phyloP scores from a whole-genome alignment of 1,140 invertebrate species.

The Lysiphlebus fabarum region DNA sequence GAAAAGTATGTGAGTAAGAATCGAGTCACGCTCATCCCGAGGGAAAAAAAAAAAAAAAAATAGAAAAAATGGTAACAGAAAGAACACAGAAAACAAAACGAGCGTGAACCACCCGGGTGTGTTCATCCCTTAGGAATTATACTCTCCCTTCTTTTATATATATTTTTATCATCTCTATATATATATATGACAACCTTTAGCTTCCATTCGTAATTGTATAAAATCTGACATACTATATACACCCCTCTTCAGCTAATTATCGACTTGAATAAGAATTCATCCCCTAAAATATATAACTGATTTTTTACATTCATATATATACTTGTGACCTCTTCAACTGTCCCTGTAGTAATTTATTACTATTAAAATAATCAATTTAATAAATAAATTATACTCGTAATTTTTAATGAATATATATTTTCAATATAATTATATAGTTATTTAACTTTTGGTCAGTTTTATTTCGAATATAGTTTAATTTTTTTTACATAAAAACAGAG shows the following conservation, averaged over 20 bases:
- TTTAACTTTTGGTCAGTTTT: too few species aligned
- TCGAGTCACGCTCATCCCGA: conserved; percentile 50
- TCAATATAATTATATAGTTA: too few species aligned
- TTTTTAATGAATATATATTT: conserved; percentile 3
- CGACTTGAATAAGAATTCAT: not conserved
- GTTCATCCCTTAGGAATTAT: conserved; percentile 42
- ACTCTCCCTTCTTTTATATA: conserved; percentile 5
- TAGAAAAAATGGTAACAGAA: too few species aligned
- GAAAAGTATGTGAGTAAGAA: conserved; percentile 19
- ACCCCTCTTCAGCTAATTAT: conserved; percentile 35
- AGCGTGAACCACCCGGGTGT: conserved; percentile 36
- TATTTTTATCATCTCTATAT: conserved; percentile 5
- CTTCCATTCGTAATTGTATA: conserved; percentile 45
- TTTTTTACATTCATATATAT: not conserved
- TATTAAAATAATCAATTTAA: not conserved
- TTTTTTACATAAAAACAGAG: too few species aligned
- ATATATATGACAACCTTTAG: conserved; percentile 1
- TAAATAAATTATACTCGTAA: not conserved
- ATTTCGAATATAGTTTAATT: too few species aligned
- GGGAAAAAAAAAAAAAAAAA: conserved; percentile 32
- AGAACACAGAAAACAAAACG: not conserved
- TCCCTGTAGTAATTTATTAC: too few species aligned
- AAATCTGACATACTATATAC: conserved; percentile 44
- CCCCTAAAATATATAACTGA: not conserved
- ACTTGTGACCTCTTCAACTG: not conserved